A percentile compares a stretch with the other conserved stretches of the same genome.
Conservation (phyloP, 2,113 vertebrate genomes). For the Daphoenositta chrysoptera region DNA sequence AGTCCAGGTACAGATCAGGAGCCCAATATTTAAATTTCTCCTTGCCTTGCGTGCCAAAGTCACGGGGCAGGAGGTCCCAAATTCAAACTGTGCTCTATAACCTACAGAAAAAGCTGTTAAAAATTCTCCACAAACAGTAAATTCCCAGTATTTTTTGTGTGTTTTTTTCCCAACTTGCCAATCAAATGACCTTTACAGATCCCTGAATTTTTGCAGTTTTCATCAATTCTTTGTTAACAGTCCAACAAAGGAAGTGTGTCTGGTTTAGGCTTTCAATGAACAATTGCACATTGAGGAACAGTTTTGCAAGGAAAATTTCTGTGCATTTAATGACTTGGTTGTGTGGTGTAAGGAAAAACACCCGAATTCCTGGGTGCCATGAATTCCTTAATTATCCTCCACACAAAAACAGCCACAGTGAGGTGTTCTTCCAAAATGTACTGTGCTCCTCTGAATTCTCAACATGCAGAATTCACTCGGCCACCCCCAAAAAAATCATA, state of each 20-base stretch:
- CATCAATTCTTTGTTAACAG: not conserved
- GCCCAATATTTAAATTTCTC: not conserved
- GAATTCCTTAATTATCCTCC: not conserved
- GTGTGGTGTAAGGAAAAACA: not conserved
- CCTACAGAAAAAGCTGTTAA: not conserved
- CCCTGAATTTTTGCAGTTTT: not conserved
- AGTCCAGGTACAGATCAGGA: not conserved
- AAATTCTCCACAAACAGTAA: not conserved
- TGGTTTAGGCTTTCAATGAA: not conserved
- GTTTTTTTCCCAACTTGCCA: not conserved
- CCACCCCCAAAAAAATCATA: not conserved
- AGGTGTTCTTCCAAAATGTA: not conserved
- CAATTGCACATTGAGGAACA: not conserved
- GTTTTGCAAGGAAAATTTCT: not conserved
- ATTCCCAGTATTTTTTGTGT: not conserved
- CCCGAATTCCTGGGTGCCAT: not conserved
- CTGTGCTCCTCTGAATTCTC: not conserved
- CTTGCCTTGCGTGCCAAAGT: not conserved
- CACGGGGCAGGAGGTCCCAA: not conserved
- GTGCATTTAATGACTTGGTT: not conserved
- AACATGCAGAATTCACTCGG: not conserved
- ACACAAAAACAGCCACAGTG: fast-evolving
- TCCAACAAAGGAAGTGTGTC: not conserved
- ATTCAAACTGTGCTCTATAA: not conserved
- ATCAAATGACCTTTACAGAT: not conserved